Base-by-base conservation (phyloP, 2,888 invertebrate species). In the Plagodis pulveraria region DNA sequence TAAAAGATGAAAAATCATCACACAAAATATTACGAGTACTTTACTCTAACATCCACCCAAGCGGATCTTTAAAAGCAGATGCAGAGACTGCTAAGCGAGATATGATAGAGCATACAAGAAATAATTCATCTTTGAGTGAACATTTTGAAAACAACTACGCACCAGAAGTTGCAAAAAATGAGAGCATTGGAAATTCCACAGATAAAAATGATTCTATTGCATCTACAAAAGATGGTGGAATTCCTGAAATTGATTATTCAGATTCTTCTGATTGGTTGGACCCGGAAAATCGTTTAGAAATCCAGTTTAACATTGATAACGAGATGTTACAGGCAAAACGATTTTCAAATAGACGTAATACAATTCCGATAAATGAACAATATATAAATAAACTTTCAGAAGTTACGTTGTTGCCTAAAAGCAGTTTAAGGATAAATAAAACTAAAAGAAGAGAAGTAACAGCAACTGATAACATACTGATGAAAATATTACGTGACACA, bases 191-290 rank as follows among this genome's bases (percentile, higher is more conserved):
- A 46, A 33, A 47, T 36, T 22, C 6, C 12, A 36, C 41, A 36
- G 5, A 43, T 34, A 8, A 34, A 32, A 1, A 55, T 33, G 12
- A 34, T 8, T 44, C 7, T 34, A 22, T 2, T n/a, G 5, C 4
- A 11, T 34, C 34, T 41, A 8, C 35, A 6, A 6, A 43, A 40
- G 47, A 10, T 5, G 11, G 48, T 34, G 10, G 8, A 41, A 10
- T 40, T 40, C 2, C 40, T 10, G 34, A 41, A 5, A 9, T 9
- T 32, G 49, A 40, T 10, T 49, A 0, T 46, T 41, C 35, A 10
- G 7, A 33, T 7, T 54, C 54, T 5, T 59, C 47, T 38, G 59
- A 55, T 11, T 59, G 59, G 59, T 48, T 59, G 9, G 42, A 55
- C 40, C 47, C 55, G 7, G 59, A 59, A 12, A 12, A 46, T 9